These are phyloP conservation scores for Allolobophora icterica DNA, from an alignment of 2,888 invertebrate species.

Conservation along the genomic window DNA sequence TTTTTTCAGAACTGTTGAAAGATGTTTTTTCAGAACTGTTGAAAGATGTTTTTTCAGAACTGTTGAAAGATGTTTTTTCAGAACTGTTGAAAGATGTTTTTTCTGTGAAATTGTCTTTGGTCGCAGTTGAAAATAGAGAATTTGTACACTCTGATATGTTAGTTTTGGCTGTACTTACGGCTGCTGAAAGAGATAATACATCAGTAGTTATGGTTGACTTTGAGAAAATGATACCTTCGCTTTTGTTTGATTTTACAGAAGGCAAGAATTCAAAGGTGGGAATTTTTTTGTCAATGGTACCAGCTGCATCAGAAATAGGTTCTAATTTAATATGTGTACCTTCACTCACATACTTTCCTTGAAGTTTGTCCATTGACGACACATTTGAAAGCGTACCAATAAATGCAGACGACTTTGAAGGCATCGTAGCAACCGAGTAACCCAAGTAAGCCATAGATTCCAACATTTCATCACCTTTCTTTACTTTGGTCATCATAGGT, in stretches of 20 bases:
- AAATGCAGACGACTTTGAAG: not conserved
- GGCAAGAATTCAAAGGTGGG: not conserved
- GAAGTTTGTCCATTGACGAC: not conserved
- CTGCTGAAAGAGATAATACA: conserved; percentile 17
- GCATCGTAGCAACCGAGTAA: not conserved
- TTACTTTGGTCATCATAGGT: not conserved
- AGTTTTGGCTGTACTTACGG: not conserved
- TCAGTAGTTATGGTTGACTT: not conserved
- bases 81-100: not conserved
- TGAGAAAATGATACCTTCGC: not conserved
- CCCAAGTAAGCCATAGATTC: not conserved
- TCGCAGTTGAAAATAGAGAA: not conserved
- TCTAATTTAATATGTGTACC: not conserved
- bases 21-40: not conserved
- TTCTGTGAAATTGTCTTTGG: not conserved
- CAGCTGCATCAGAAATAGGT: not conserved
- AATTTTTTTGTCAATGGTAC: not conserved
- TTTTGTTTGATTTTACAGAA: not conserved
- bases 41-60: not conserved
- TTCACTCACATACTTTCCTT: not conserved
- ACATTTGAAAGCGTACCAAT: not conserved
- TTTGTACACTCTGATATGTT: not conserved
- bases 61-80: not conserved
- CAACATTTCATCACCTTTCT: not conserved
- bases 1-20: not conserved